Evolutionary conservation across 2,888 invertebrate species (phyloP).

Genomic region (Ashinkailepas kermadecensis): DNA sequence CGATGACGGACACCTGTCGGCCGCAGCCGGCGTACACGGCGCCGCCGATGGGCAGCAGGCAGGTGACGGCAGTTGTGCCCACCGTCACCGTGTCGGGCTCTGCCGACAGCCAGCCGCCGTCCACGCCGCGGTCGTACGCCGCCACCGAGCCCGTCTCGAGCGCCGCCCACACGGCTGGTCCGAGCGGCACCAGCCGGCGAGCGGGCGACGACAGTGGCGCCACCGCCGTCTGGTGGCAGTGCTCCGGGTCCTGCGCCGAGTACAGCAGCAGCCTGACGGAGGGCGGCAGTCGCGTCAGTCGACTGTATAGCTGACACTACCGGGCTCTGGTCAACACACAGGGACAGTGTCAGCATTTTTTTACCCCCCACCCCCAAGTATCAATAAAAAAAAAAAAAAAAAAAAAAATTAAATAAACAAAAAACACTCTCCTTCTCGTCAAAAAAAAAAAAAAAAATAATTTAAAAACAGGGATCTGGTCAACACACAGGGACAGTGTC

Average conservation of each 20-base stretch:
- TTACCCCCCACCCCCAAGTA: too few relatives aligned
- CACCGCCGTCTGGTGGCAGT: constrained; percentile 23
- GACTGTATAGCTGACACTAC: too few relatives aligned
- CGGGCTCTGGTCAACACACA: too few relatives aligned
- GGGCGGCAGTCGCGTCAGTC: too few relatives aligned
- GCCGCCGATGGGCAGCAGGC: constrained; percentile 62
- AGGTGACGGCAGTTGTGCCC: constrained; percentile 64
- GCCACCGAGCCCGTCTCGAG: constrained; percentile 67
- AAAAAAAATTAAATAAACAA: too few relatives aligned
- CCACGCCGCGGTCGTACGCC: constrained; percentile 55
- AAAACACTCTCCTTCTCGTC: too few relatives aligned
- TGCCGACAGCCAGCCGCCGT: constrained; percentile 61
- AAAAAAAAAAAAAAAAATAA: too few relatives aligned
- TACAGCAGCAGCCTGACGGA: neutral
- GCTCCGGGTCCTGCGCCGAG: constrained; percentile 24
- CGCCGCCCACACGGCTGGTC: constrained; percentile 64
- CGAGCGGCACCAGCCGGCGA: constrained; percentile 56
- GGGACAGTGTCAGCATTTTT: too few relatives aligned
- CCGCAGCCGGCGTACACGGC: constrained; percentile 80
- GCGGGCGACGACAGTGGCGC: constrained; percentile 25
- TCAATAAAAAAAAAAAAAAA: too few relatives aligned
- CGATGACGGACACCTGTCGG: constrained; percentile 72
- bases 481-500: too few relatives aligned
- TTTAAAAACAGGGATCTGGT: too few relatives aligned
- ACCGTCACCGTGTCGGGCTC: constrained; percentile 65